Base-by-base conservation (phyloP, 2,797 vertebrate species). In the Melanotaenia parkinsoni region DNA sequence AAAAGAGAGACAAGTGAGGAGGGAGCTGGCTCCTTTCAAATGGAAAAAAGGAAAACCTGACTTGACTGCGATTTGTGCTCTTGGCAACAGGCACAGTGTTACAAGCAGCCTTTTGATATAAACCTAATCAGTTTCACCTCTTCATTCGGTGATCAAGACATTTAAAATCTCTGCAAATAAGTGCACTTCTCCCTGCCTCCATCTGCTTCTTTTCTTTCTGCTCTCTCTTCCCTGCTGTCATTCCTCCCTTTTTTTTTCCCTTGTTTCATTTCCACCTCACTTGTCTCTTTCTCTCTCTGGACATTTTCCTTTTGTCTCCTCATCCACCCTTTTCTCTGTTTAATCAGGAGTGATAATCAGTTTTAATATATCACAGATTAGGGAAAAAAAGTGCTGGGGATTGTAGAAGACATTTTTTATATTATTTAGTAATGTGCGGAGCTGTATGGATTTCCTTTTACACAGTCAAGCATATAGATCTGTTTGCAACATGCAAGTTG, bases 361-460 rank as follows among this genome's bases (percentile, higher is more conserved):
- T 85, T 88, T 91, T 89, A 38, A 43, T 73, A 40, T 60, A 83
- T 90, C 79, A 69, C 77, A 87, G 91, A 91, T 86, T 89, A 90
- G 84, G 76, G 83, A 86, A 86, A 87, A 90, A 83, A 82, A 13
- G 24, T 85, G 85, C 88, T 87, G 84, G 76, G 83, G 85, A 86
- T 90, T 86, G 85, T 70, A 81, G 87, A 79, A 91, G 91, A 89
- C 86, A 93, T 94, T 13, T 94, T 94, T 93, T 89, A 73, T 86
- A 87, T 93, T 77, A 80, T 87, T 92, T 88, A 88, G 90, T 91
- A 90, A 90, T 87, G 79, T 79, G 63, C 30, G 67, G 57, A 79
- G 63, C 79, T 63, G 53, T 76, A 70, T 76, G 32, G 57, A 77
- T 87, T 79, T 75, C 59, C 67, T 60, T 68, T 77, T 70, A 58